Percentiles rank a stretch among this genome's conserved stretches.
These are phyloP conservation scores for Synergus itoensis DNA, from an alignment of 2,888 invertebrate genomes.

Conservation along the genomic window DNA sequence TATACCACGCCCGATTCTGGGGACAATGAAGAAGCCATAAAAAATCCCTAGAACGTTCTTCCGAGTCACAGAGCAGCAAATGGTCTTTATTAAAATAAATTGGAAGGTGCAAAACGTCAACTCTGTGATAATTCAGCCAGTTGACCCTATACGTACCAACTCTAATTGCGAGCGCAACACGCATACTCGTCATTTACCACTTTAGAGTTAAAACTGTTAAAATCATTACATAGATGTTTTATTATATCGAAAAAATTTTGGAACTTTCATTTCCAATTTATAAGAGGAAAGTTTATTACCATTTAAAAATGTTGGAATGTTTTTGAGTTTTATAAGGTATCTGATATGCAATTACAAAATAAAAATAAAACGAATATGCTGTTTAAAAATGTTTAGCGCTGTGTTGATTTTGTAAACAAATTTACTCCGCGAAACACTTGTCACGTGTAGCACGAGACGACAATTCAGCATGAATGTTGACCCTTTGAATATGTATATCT, in stretches of 20 bases:
- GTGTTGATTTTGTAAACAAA: too few relatives aligned
- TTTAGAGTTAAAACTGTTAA: constrained; percentile 38
- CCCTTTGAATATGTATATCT: constrained; percentile 44
- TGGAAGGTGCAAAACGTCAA: constrained; percentile 75
- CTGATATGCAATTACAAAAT: background rate
- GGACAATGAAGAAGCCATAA: constrained; percentile 32
- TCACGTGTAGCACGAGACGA: constrained; percentile 31
- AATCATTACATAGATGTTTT: background rate
- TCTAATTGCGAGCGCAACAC: constrained; percentile 62
- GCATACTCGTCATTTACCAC: constrained; percentile 57
- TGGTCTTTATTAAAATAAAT: constrained; percentile 73
- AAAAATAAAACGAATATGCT: too few relatives aligned
- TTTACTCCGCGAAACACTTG: background rate
- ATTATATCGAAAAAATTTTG: background rate
- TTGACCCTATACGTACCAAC: constrained; percentile 66
- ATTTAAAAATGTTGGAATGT: too few relatives aligned
- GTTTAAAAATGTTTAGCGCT: too few relatives aligned
- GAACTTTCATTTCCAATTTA: background rate
- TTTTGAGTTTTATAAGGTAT: too few relatives aligned
- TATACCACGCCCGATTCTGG: background rate
- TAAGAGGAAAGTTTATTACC: too few relatives aligned
- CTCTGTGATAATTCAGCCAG: constrained; percentile 70
- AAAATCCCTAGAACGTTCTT: constrained; percentile 58
- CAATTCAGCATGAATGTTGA: constrained; percentile 47
- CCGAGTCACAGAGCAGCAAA: constrained; percentile 57